Base-by-base conservation (phyloP, 2,888 invertebrate genomes). In the Agelastica alni region DNA sequence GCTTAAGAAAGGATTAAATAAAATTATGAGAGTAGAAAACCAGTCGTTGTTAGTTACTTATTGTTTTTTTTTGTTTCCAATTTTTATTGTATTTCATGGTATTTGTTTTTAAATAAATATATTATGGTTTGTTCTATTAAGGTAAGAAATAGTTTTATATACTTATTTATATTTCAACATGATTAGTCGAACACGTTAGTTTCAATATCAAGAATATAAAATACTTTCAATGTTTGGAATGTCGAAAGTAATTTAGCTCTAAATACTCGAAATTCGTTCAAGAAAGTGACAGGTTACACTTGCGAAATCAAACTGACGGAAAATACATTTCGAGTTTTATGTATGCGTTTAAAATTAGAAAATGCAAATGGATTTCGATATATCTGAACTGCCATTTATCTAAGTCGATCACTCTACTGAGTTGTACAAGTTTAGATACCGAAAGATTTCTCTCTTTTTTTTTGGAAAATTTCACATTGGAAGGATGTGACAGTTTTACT, bases 311-410 rank as follows among this genome's bases (percentile, higher is more conserved):
- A 22, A 18, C n/a, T 18, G 31, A 30, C 43, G 13, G 43, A 14
- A 3, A 43, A 30, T 34, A 45, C 22, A 45, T 45, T 45, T 22
- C 12, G 34, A 34, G 32, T 34, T 45, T 34, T 34, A 45, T 34
- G 16, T 34, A 16, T 34, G 31, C 30, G 13, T 45, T 26, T 14
- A 45, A 45, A 45, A 45, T 45, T 45, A 45, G 34, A 45, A 45
- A 34, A 34, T 45, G 10, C 34, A 18, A 14, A 45, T 45, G 22
- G 32, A 30, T 43, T 17, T 31, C 28, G 45, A 45, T 34, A 22
- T 10, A 34, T 45, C 34, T n/a, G 34, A 45, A 34, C 14, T 30
- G 14, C 22, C 34, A 45, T 45, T 34, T 22, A 34, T 34, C 34
- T 45, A 10, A 14, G 22, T 34, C 45, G 9, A 22, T 45, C 34